phyloP scores from a whole-genome alignment of 2,113 vertebrate genomes.

The Uria lomvia region DNA sequence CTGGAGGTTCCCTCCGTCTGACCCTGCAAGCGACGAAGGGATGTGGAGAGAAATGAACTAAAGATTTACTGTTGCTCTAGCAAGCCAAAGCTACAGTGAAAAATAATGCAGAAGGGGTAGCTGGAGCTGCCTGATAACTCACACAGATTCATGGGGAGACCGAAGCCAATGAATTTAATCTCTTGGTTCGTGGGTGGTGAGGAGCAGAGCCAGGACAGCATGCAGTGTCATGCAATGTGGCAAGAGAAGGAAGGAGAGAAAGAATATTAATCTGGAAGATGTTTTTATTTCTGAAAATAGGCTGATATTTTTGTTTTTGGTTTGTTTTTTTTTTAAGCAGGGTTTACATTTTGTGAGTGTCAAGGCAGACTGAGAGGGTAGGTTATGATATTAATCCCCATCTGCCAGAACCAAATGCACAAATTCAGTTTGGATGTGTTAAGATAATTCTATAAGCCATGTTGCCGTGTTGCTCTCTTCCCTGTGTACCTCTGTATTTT shows the following conservation, averaged over 20 bases:
- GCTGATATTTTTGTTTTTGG: background rate
- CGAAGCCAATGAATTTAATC: conserved; percentile 1
- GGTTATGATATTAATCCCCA: background rate
- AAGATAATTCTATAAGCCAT: background rate
- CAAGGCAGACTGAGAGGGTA: background rate
- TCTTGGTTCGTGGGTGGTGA: conserved; percentile 14
- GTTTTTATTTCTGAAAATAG: background rate
- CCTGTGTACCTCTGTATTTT: background rate
- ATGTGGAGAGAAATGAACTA: conserved; percentile 26
- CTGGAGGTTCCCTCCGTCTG: background rate
- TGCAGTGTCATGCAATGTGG: background rate
- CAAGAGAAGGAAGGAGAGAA: background rate
- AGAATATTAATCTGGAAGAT: background rate
- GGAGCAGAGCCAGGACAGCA: background rate
- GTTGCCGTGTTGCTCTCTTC: background rate
- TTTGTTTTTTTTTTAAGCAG: background rate
- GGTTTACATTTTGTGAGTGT: background rate
- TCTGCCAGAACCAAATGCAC: background rate
- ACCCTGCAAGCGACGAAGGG: background rate
- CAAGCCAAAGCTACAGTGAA: conserved; percentile 5
- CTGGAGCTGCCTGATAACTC: conserved; percentile 35
- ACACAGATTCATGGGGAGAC: conserved; percentile 21
- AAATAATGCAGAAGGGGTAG: background rate
- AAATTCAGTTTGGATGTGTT: background rate
- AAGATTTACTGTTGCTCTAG: conserved; percentile 14